phyloP scores from a whole-genome alignment of 1,140 invertebrate genomes.

The Aphelenchoides fujianensis region DNA sequence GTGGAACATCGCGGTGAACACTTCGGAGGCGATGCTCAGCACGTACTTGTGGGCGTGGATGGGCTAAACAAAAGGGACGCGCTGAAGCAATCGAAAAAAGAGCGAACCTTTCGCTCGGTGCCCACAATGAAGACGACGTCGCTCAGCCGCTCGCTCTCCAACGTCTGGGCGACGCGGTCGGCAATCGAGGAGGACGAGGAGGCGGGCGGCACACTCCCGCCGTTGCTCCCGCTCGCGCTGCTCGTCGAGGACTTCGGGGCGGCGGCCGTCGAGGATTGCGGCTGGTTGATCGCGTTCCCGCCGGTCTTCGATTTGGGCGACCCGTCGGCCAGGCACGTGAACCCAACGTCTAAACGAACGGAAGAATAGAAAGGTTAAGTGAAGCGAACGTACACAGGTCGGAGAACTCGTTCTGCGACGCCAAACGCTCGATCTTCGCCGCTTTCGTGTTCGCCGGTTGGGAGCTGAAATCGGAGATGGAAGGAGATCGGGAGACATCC shows the following conservation, averaged over 20 bases:
- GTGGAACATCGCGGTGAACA: conserved; percentile 85
- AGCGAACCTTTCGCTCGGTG: conserved; percentile 44
- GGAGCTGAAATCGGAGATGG: background rate
- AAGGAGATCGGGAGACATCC: too few relatives aligned
- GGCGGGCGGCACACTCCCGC: too few relatives aligned
- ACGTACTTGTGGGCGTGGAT: conserved; percentile 78
- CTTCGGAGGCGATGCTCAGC: conserved; percentile 76
- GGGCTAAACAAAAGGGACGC: conserved; percentile 5
- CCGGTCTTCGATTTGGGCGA: too few relatives aligned
- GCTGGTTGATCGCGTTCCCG: too few relatives aligned
- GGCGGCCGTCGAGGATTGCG: too few relatives aligned
- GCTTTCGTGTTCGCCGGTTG: background rate
- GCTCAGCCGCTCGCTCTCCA: conserved; percentile 76
- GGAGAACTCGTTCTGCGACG: background rate
- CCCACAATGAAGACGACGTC: conserved; percentile 82
- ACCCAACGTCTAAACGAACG: too few relatives aligned
- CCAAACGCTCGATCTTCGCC: background rate
- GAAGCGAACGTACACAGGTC: too few relatives aligned
- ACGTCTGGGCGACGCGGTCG: conserved; percentile 70
- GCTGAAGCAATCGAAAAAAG: conserved; percentile 33
- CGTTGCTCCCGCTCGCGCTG: too few relatives aligned
- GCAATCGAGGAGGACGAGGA: background rate
- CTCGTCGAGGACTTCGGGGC: too few relatives aligned
- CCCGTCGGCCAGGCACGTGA: too few relatives aligned
- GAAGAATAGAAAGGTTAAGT: background rate